Conservation (phyloP, 1,140 invertebrate species). For the Drosophila kanapiae region DNA sequence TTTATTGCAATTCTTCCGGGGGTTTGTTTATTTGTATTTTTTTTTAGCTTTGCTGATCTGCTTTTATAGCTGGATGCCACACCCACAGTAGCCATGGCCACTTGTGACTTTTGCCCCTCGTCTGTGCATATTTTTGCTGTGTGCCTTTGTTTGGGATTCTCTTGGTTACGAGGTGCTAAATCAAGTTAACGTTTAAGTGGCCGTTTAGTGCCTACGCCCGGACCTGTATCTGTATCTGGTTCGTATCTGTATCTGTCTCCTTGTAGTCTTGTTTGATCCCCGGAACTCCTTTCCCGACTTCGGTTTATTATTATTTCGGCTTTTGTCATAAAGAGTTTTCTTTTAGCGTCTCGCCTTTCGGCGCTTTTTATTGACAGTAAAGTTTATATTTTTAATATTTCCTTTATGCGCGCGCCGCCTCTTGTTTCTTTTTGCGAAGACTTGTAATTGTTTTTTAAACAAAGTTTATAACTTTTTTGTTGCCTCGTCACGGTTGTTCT, state of each 20-base stretch:
- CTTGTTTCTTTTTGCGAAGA: slow-evolving; percentile 3
- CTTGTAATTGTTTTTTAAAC: slow-evolving; percentile 78
- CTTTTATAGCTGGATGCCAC: slow-evolving; percentile 57
- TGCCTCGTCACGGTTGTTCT: slow-evolving; percentile 42
- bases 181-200: slow-evolving; percentile 82
- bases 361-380: slow-evolving; percentile 75
- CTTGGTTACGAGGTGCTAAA: slow-evolving; percentile 78
- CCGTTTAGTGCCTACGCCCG: slow-evolving; percentile 75
- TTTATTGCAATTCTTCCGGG: slow-evolving; percentile 51
- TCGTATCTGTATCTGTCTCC: slow-evolving; percentile 18
- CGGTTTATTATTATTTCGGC: slow-evolving; percentile 65
- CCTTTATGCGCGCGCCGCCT: slow-evolving; percentile 56
- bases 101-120: slow-evolving; percentile 25
- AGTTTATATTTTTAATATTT: slow-evolving; percentile 80
- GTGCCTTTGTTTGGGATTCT: slow-evolving; percentile 24
- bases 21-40: background rate
- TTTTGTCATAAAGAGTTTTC: slow-evolving; percentile 77
- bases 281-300: background rate
- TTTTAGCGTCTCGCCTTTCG: slow-evolving; percentile 69
- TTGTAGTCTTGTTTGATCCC: slow-evolving; percentile 30
- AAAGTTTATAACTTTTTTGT: slow-evolving; percentile 77
- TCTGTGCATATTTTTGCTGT: slow-evolving; percentile 1
- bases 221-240: slow-evolving; percentile 20
- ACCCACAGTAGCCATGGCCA: slow-evolving; percentile 26
- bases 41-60: slow-evolving; percentile 46